Conservation (phyloP, 2,888 invertebrate genomes). For the Eupithecia vulgata region DNA sequence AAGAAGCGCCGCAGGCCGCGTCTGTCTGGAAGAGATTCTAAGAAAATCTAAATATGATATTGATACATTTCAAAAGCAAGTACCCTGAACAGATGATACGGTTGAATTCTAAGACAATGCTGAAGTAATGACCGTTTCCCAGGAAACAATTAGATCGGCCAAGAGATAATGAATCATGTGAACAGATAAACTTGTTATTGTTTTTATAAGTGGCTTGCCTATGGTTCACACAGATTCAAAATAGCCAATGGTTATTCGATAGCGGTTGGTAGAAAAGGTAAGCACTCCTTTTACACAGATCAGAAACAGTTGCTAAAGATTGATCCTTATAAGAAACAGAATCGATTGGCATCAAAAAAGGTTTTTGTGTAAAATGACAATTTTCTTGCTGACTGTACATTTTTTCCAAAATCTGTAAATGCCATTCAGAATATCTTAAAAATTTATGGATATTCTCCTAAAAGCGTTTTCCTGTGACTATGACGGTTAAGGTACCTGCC, state of each 20-base stretch:
- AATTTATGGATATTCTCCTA: no score
- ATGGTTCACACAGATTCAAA: slow-evolving; percentile 1
- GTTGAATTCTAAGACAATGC: slow-evolving; percentile 12
- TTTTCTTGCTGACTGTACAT: no score
- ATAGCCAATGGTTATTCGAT: background rate
- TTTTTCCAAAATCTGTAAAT: no score
- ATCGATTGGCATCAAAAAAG: no score
- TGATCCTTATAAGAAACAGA: no score
- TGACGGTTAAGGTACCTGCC: no score
- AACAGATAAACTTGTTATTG: slow-evolving; percentile 43
- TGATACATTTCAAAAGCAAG: background rate
- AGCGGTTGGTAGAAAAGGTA: background rate
- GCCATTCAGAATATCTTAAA: no score
- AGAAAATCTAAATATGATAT: background rate
- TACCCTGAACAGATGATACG: background rate
- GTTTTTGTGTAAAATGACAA: no score
- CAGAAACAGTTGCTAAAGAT: no score
- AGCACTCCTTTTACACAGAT: background rate
- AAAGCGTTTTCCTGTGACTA: no score
- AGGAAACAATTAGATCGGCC: slow-evolving; percentile 34
- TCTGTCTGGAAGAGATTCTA: background rate
- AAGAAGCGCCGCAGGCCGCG: background rate
- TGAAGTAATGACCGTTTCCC: slow-evolving; percentile 14
- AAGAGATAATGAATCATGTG: slow-evolving; percentile 40
- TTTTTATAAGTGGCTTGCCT: slow-evolving; percentile 35